phyloP scores from a whole-genome alignment of 2,888 invertebrate species.

The Blastobasis lacticolella region DNA sequence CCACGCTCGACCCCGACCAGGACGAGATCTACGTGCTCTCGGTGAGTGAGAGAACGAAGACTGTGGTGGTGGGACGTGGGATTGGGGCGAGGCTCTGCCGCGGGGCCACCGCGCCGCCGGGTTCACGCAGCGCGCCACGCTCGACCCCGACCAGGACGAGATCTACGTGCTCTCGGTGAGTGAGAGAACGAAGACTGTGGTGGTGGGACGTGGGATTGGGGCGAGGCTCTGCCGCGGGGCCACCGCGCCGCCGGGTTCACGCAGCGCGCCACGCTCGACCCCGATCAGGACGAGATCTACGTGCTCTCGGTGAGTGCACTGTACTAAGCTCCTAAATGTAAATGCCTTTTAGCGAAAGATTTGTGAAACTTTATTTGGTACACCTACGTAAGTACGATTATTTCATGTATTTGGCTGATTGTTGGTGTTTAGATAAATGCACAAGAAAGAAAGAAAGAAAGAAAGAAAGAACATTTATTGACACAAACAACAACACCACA shows the following conservation, averaged over 20 bases:
- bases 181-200: no score
- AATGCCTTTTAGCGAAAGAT: no score
- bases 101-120: slow-evolving; percentile 72
- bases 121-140: slow-evolving; percentile 90
- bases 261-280: slow-evolving; percentile 90
- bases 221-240: slow-evolving; percentile 33
- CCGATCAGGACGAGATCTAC: slow-evolving; percentile 88
- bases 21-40: slow-evolving; percentile 92
- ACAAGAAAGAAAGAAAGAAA: no score
- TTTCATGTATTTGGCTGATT: no score
- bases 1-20: slow-evolving; percentile 88
- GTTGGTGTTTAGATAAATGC: no score
- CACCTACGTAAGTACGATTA: no score
- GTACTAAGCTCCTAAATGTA: no score
- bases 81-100: slow-evolving; percentile 74
- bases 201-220: slow-evolving; percentile 84
- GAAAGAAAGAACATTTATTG: no score
- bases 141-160: slow-evolving; percentile 88
- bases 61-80: slow-evolving; percentile 89
- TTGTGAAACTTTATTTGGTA: no score
- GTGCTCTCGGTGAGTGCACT: slow-evolving; percentile 84
- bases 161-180: slow-evolving; percentile 89
- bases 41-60: no score
- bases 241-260: slow-evolving; percentile 86
- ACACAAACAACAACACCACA: no score